These are phyloP conservation scores for Sycobia sp. DNA, from an alignment of 1,140 invertebrate genomes.

Conservation along the genomic window DNA sequence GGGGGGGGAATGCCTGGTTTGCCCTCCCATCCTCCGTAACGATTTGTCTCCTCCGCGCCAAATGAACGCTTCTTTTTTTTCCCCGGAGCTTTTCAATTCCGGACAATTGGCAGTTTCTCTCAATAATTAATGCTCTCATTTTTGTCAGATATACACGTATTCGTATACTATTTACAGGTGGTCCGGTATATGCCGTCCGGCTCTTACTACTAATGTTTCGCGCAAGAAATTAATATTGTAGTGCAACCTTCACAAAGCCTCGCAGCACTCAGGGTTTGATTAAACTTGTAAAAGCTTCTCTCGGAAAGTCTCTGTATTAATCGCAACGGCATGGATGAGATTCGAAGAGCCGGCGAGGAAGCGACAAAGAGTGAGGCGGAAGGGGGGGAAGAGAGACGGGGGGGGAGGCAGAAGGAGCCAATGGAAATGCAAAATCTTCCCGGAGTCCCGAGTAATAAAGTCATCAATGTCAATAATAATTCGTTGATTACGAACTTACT, in stretches of 20 bases:
- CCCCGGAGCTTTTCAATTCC: slow-evolving; percentile 22
- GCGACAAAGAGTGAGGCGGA: slow-evolving; percentile 9
- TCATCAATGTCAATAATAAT: slow-evolving; percentile 64
- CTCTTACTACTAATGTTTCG: not conserved
- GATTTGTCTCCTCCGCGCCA: slow-evolving; percentile 25
- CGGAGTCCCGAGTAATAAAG: slow-evolving; percentile 35
- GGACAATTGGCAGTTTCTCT: slow-evolving; percentile 18
- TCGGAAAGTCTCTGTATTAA: slow-evolving; percentile 28
- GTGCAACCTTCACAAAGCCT: slow-evolving; percentile 9
- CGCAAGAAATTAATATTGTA: slow-evolving; percentile 18
- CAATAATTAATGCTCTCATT: slow-evolving; percentile 21
- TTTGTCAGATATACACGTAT: not conserved
- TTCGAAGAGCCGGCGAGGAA: slow-evolving; percentile 27
- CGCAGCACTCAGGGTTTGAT: slow-evolving; percentile 21
- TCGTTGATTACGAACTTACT: slow-evolving; percentile 61
- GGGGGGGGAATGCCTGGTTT: slow-evolving; percentile 21
- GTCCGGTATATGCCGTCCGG: too few species aligned
- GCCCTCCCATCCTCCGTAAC: slow-evolving; percentile 6
- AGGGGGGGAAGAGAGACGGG: too few species aligned
- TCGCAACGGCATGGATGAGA: slow-evolving; percentile 38
- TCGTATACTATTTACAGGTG: too few species aligned
- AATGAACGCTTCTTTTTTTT: slow-evolving; percentile 17
- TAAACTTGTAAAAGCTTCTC: slow-evolving; percentile 25
- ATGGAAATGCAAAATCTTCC: not conserved
- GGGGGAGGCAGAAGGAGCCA: too few species aligned